phyloP scores from a whole-genome alignment of 2,888 invertebrate genomes.

The Keiferia lycopersicella region DNA sequence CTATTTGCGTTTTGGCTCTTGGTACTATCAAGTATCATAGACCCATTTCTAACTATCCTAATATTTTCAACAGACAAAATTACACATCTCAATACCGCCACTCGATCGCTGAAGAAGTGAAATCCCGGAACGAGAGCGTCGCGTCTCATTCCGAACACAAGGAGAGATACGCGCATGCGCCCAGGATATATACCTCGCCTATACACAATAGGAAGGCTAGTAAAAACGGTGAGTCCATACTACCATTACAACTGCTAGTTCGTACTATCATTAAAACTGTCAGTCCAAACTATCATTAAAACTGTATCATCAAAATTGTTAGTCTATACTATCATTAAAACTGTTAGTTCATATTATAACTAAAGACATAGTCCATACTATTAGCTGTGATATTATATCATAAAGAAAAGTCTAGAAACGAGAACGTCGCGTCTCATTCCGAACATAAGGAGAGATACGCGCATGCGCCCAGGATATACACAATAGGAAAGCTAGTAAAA shows the following conservation, averaged over 20 bases:
- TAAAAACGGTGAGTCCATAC: conserved; percentile 62
- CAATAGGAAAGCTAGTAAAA: conserved; percentile 33
- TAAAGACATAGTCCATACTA: conserved; percentile 30
- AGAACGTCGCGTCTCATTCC: conserved; percentile 47
- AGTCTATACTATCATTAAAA: conserved; percentile 26
- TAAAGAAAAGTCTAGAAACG: too few relatives aligned
- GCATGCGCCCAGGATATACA: conserved; percentile 70
- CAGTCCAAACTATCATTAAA: conserved; percentile 24
- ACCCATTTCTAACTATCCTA: too few relatives aligned
- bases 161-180: conserved; percentile 70
- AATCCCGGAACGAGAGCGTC: conserved; percentile 69
- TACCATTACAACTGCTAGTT: too few relatives aligned
- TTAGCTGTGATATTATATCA: too few relatives aligned
- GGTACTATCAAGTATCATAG: too few relatives aligned
- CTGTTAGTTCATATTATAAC: too few relatives aligned
- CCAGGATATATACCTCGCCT: conserved; percentile 74
- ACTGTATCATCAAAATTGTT: too few relatives aligned
- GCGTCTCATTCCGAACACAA: conserved; percentile 69
- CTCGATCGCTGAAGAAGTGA: conserved; percentile 73
- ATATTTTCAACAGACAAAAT: conserved; percentile 53
- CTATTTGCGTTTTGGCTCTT: too few relatives aligned
- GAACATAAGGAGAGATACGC: conserved; percentile 63
- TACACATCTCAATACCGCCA: conserved; percentile 72
- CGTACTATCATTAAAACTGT: too few relatives aligned
- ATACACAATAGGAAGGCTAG: conserved; percentile 68